Conservation (phyloP, 2,797 vertebrate species). For the Buceros bicornis region DNA sequence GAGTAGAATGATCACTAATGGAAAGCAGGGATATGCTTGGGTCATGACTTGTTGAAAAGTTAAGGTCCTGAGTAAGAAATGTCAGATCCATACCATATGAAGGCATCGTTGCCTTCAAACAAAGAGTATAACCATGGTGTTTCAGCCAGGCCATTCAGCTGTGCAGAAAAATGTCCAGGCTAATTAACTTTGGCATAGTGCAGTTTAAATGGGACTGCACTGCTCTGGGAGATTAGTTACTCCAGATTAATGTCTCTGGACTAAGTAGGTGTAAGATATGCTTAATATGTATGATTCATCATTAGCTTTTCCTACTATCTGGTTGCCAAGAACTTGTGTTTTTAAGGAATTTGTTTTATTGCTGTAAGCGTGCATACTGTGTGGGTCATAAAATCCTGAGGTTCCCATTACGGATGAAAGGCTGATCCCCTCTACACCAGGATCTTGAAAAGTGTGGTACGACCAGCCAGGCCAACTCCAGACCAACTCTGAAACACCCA, state of each 20-base stretch:
- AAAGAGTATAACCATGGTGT: not conserved
- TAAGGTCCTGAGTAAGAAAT: not conserved
- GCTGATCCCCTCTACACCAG: rapidly evolving
- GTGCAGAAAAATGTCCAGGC: not conserved
- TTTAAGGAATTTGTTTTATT: conserved; percentile 27
- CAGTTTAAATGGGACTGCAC: not conserved
- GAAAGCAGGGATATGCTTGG: not conserved
- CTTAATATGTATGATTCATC: conserved; percentile 32
- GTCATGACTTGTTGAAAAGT: not conserved
- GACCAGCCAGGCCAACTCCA: not conserved
- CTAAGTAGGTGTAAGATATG: not conserved
- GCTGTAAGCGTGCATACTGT: not conserved
- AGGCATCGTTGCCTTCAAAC: not conserved
- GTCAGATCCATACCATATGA: not conserved
- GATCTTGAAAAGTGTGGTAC: not conserved
- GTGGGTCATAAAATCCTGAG: not conserved
- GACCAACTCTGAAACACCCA: not conserved
- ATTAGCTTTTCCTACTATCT: conserved; percentile 25
- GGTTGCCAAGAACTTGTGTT: not conserved
- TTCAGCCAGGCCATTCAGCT: not conserved
- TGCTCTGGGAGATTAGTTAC: not conserved
- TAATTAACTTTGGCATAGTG: not conserved
- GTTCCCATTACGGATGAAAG: not conserved
- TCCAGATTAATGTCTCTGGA: not conserved
- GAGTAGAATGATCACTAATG: not conserved